These are phyloP conservation scores for Diadromus collaris DNA, from an alignment of 2,888 invertebrate species.

Conservation along the genomic window DNA sequence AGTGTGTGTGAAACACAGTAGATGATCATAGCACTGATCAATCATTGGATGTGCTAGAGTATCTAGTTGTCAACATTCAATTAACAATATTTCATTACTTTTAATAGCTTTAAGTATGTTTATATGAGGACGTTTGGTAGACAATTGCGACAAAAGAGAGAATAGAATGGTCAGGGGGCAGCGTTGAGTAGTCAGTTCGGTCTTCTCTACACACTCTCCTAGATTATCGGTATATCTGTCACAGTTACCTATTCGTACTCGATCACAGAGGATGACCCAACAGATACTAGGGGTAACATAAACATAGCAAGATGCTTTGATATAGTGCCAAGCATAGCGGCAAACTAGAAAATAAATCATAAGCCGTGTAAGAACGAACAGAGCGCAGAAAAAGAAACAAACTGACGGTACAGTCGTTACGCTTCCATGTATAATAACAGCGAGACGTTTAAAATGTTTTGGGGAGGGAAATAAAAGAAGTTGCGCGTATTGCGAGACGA, in stretches of 20 bases:
- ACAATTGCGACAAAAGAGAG: slow-evolving; percentile 14
- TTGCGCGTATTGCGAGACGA: slow-evolving; percentile 34
- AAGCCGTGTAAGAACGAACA: not conserved
- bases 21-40: too few relatives aligned
- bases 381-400: not conserved
- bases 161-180: not conserved
- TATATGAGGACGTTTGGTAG: not conserved
- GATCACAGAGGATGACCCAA: not conserved
- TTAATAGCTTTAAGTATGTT: not conserved
- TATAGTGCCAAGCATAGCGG: slow-evolving; percentile 3
- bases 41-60: not conserved
- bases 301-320: slow-evolving; percentile 3
- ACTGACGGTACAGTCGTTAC: not conserved
- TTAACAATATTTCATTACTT: not conserved
- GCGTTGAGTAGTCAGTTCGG: not conserved
- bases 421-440: not conserved
- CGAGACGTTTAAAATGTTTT: not conserved
- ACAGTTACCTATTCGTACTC: not conserved
- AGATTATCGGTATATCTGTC: not conserved
- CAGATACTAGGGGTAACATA: not conserved
- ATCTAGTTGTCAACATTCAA: not conserved
- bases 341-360: slow-evolving; percentile 26
- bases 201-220: not conserved
- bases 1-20: not conserved
- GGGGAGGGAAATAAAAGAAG: slow-evolving; percentile 1